phyloP scores from a whole-genome alignment of 2,888 invertebrate genomes.

The Gisinianus flammeolus region DNA sequence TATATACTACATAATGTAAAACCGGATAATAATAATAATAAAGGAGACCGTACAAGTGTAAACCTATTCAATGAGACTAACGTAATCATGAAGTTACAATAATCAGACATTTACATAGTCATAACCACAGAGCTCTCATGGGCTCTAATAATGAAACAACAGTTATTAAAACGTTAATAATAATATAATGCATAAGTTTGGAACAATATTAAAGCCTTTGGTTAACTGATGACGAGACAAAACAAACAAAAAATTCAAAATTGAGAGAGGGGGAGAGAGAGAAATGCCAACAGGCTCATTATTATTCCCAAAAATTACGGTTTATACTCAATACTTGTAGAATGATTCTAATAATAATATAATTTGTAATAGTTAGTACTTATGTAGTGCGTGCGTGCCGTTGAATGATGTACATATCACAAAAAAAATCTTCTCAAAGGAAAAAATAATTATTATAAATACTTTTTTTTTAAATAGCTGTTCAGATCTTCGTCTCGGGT shows the following conservation, averaged over 20 bases:
- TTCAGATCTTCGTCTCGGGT: constrained; percentile 57
- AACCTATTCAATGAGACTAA: too few relatives aligned
- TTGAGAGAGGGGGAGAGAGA: not conserved
- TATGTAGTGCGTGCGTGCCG: constrained; percentile 18
- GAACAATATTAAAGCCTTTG: constrained; percentile 20
- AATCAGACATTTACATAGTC: too few relatives aligned
- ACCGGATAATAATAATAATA: too few relatives aligned
- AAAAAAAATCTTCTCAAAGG: constrained; percentile 33
- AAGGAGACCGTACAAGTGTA: too few relatives aligned
- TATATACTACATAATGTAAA: too few relatives aligned
- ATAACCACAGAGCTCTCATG: too few relatives aligned
- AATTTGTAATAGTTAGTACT: too few relatives aligned
- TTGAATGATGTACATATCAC: constrained; percentile 33
- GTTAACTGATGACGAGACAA: constrained; percentile 10
- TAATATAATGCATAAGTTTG: too few relatives aligned
- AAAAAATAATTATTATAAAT: constrained; percentile 15
- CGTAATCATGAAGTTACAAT: too few relatives aligned
- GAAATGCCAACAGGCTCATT: constrained; percentile 1
- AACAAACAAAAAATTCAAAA: too few relatives aligned
- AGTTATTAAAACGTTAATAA: too few relatives aligned
- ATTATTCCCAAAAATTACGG: not conserved
- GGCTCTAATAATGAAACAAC: too few relatives aligned
- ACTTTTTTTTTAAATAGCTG: constrained; percentile 3
- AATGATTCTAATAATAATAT: constrained; percentile 1
- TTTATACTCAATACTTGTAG: not conserved